Conservation (phyloP, 2,888 invertebrate genomes). For the Calameuta idolon region DNA sequence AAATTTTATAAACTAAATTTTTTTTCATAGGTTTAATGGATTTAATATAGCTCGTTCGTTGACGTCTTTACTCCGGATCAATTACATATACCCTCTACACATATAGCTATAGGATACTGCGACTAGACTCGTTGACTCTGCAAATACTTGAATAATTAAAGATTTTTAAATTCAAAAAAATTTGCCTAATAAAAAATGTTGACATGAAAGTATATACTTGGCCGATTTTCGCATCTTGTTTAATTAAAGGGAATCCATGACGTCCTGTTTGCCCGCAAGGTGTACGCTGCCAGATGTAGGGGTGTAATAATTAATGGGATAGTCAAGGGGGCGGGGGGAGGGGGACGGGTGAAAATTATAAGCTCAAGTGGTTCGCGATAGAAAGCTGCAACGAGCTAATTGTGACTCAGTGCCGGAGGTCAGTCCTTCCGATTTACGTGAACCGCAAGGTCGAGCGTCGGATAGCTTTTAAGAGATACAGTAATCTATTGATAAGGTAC, state of each 20-base stretch:
- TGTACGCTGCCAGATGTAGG: not conserved
- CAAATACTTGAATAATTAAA: not conserved
- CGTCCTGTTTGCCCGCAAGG: not conserved
- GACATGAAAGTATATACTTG: not conserved
- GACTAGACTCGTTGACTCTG: not conserved
- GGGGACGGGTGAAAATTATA: not conserved
- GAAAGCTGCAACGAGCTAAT: constrained; percentile 9
- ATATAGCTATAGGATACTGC: not conserved
- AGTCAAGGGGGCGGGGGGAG: not conserved
- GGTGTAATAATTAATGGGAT: not conserved
- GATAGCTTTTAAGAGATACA: not conserved
- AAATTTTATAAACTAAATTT: not conserved
- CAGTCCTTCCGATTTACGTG: not conserved
- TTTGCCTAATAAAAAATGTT: not conserved
- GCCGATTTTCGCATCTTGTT: not conserved
- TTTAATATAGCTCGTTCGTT: not conserved
- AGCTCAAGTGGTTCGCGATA: constrained; percentile 1
- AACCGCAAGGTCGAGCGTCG: not conserved
- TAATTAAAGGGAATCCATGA: not conserved
- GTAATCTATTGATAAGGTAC: not conserved
- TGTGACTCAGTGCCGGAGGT: not conserved
- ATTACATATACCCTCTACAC: not conserved
- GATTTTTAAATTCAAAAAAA: not conserved
- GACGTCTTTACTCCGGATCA: not conserved
- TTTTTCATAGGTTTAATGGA: not conserved